These are phyloP conservation scores for Drosophila birchii DNA, from an alignment of 2,888 invertebrate genomes.

Conservation along the genomic window DNA sequence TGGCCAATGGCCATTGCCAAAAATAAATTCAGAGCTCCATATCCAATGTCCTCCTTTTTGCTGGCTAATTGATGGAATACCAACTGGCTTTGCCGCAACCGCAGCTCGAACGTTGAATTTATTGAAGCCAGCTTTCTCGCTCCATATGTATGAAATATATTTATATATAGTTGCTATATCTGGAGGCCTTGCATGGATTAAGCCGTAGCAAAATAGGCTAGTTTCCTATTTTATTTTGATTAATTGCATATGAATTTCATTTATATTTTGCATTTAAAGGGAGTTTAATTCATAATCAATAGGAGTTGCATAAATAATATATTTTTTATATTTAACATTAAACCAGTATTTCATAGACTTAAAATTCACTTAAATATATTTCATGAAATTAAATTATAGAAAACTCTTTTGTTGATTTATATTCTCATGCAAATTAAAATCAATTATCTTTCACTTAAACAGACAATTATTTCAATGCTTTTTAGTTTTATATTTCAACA, in stretches of 20 bases:
- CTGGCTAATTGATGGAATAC: constrained; percentile 41
- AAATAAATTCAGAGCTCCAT: constrained; percentile 22
- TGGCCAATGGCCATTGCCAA: constrained; percentile 14
- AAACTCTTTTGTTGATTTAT: not conserved
- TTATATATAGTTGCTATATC: not conserved
- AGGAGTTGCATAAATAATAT: not conserved
- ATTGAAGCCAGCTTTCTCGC: not conserved
- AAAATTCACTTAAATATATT: not conserved
- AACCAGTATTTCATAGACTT: not conserved
- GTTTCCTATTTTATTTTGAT: not conserved
- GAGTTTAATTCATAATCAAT: not conserved
- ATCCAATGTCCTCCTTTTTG: not conserved
- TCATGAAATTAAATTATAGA: not conserved
- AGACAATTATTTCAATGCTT: not conserved
- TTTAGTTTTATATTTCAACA: not conserved
- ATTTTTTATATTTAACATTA: not conserved
- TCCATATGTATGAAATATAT: not conserved
- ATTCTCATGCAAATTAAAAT: not conserved
- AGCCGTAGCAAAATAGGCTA: not conserved
- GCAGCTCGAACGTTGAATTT: constrained; percentile 28
- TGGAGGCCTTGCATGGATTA: constrained; percentile 1
- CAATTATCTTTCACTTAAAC: constrained; percentile 1
- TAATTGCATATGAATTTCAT: not conserved
- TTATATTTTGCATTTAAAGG: not conserved
- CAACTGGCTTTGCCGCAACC: constrained; percentile 29